Conservation (phyloP, 2,888 invertebrate species). For the Drosophila nr. perissopoda region DNA sequence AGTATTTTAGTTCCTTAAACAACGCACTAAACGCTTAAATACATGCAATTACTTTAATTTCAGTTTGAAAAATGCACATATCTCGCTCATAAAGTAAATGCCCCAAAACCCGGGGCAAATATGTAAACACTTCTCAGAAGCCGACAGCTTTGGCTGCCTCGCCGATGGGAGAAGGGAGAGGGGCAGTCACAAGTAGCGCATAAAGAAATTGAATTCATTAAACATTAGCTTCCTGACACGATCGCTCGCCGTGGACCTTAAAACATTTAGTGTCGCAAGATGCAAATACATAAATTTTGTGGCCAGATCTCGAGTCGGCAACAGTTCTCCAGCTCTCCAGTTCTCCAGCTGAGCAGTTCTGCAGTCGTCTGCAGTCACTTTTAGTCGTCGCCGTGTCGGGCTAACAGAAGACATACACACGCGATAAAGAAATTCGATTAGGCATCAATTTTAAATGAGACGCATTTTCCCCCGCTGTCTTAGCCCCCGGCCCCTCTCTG, state of each 20-base stretch:
- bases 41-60: background rate
- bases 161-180: background rate
- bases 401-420: constrained; percentile 76
- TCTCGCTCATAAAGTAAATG: background rate
- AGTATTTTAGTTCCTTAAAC: background rate
- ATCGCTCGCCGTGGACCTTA: constrained; percentile 52
- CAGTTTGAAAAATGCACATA: background rate
- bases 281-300: constrained; percentile 77
- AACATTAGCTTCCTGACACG: constrained; percentile 78
- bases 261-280: constrained; percentile 77
- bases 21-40: background rate
- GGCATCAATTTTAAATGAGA: constrained; percentile 82
- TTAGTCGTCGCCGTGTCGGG: constrained; percentile 36
- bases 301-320: constrained; percentile 27
- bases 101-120: background rate
- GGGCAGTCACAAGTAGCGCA: constrained; percentile 63
- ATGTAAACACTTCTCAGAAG: background rate
- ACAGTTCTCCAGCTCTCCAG: constrained; percentile 2
- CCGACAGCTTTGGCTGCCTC: background rate
- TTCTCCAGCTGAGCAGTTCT: constrained; percentile 6
- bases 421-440: constrained; percentile 83
- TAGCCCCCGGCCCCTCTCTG: too few relatives aligned
- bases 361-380: background rate
- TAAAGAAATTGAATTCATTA: constrained; percentile 82
- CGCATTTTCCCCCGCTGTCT: constrained; percentile 53